Percentiles rank a stretch among this genome's conserved stretches.
phyloP scores from a whole-genome alignment of 2,888 invertebrate species.

The Drosophila pseudotalamancana region DNA sequence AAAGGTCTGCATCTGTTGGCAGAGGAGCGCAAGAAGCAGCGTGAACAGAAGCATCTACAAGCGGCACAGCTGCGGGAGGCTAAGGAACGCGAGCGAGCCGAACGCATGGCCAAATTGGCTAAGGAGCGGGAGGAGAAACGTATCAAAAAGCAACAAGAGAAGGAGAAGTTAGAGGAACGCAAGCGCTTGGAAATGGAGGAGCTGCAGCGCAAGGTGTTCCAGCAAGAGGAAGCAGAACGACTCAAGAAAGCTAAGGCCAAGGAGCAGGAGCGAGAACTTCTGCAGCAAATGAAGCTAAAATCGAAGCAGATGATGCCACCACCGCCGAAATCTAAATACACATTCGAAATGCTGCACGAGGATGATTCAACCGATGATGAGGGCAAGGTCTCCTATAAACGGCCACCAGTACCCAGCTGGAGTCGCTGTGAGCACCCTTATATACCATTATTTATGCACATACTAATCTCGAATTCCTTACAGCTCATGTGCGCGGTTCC shows the following conservation, averaged over 20 bases:
- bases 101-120: constrained; percentile 79
- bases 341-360: constrained; percentile 84
- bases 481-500: constrained; percentile 84
- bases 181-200: constrained; percentile 81
- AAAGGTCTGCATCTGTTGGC: constrained; percentile 77
- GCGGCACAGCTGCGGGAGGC: constrained; percentile 82
- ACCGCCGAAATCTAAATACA: constrained; percentile 74
- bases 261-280: constrained; percentile 77
- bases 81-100: constrained; percentile 82
- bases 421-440: constrained; percentile 82
- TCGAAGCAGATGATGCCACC: constrained; percentile 73
- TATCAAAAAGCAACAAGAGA: constrained; percentile 76
- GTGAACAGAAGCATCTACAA: constrained; percentile 82
- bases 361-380: constrained; percentile 85
- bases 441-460: too few species aligned
- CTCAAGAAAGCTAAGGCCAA: constrained; percentile 64
- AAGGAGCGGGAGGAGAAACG: constrained; percentile 83
- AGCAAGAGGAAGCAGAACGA: constrained; percentile 76
- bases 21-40: constrained; percentile 83
- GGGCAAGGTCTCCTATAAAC: constrained; percentile 77
- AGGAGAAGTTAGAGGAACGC: constrained; percentile 70
- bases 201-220: constrained; percentile 78
- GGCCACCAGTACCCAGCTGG: constrained; percentile 84
- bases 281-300: constrained; percentile 74
- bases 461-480: neutral